Conservation (phyloP, 2,797 vertebrate genomes). For the Valencia hispanica region DNA sequence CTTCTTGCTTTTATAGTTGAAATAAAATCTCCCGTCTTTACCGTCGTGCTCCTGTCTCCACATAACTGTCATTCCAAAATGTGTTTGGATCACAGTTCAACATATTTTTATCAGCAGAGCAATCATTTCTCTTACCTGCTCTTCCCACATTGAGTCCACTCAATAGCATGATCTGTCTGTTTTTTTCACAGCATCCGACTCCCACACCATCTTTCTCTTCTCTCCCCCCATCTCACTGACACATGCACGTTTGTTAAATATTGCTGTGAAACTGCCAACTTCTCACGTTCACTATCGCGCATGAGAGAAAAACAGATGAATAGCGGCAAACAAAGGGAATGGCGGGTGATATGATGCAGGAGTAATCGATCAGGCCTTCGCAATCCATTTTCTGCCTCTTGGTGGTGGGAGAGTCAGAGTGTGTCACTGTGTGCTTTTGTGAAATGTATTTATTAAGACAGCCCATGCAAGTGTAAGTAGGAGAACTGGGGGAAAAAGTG, state of each 20-base stretch:
- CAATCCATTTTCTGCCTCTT: conserved; percentile 70
- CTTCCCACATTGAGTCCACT: conserved; percentile 63
- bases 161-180: conserved; percentile 58
- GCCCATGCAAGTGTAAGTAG: conserved; percentile 4
- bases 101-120: conserved; percentile 53
- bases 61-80: conserved; percentile 16
- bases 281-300: conserved; percentile 55
- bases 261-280: conserved; percentile 66
- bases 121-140: conserved; percentile 63
- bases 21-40: not conserved
- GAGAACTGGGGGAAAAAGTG: conserved; percentile 30
- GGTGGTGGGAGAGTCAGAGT: conserved; percentile 62
- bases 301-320: conserved; percentile 54
- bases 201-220: conserved; percentile 56
- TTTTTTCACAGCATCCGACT: conserved; percentile 63
- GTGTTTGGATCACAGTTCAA: conserved; percentile 26
- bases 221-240: conserved; percentile 49
- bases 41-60: not conserved
- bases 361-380: conserved; percentile 67
- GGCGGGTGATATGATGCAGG: conserved; percentile 58
- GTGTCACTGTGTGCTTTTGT: conserved; percentile 34
- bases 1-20: not conserved
- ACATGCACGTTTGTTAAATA: conserved; percentile 57
- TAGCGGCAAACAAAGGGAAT: conserved; percentile 62
- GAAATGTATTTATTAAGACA: conserved; percentile 35